Evolutionary conservation across 2,797 vertebrate species (phyloP).

Genomic region (Hylomyscus alleni): DNA sequence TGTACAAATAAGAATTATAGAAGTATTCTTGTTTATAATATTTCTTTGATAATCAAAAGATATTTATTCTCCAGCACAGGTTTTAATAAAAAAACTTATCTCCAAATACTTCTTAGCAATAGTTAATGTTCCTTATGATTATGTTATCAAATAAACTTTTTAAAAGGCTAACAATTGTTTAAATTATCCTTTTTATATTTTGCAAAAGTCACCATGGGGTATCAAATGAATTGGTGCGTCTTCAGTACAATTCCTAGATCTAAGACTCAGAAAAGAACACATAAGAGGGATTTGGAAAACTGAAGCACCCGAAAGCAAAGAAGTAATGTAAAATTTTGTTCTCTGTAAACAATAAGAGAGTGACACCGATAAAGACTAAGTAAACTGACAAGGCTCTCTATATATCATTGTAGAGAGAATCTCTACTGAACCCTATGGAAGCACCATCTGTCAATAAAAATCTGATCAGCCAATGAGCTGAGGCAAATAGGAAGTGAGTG

Average conservation of each 20-base stretch:
- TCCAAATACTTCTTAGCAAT: not conserved
- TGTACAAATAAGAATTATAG: not conserved
- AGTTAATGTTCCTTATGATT: no score
- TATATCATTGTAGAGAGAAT: not conserved
- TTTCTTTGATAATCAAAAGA: not conserved
- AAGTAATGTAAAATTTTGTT: not conserved
- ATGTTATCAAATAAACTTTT: not conserved
- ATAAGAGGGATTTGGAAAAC: not conserved
- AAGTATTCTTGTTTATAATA: not conserved
- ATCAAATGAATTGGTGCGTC: not conserved
- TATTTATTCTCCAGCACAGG: not conserved
- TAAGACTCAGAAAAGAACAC: not conserved
- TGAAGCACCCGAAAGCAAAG: not conserved
- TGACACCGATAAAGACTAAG: not conserved
- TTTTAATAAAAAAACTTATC: not conserved
- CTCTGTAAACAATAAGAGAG: not conserved
- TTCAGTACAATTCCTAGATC: not conserved
- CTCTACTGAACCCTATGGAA: not conserved
- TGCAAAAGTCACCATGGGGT: not conserved
- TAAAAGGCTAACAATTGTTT: not conserved
- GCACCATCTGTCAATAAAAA: not conserved
- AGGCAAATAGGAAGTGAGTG: not conserved
- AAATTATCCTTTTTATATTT: not conserved
- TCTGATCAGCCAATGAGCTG: not conserved
- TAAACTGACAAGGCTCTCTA: not conserved